These are phyloP conservation scores for Eupithecia subumbrata DNA, from an alignment of 2,888 invertebrate species.

Conservation along the genomic window DNA sequence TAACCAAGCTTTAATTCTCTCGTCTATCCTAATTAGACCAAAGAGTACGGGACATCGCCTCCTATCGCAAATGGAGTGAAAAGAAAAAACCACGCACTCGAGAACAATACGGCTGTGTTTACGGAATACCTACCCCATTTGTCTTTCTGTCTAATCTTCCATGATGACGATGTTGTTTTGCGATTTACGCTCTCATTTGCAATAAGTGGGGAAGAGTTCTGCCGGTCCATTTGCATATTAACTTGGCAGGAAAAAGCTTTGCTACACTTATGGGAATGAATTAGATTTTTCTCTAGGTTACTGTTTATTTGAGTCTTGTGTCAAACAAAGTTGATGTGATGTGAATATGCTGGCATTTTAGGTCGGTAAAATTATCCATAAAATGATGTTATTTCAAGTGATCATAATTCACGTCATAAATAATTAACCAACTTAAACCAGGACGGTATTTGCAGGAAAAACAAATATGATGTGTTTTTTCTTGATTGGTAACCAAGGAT, in stretches of 20 bases:
- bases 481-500: too few species aligned
- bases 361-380: background rate
- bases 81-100: constrained; percentile 60
- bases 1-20: background rate
- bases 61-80: constrained; percentile 67
- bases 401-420: too few species aligned
- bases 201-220: constrained; percentile 35
- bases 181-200: constrained; percentile 39
- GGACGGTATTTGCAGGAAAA: too few species aligned
- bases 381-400: background rate
- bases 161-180: constrained; percentile 63
- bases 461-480: too few species aligned
- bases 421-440: too few species aligned
- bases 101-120: constrained; percentile 66
- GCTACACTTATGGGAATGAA: constrained; percentile 3
- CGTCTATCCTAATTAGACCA: constrained; percentile 64
- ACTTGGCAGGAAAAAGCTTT: constrained; percentile 25
- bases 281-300: background rate
- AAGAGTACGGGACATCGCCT: constrained; percentile 53
- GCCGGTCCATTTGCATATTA: constrained; percentile 38
- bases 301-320: background rate
- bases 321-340: background rate
- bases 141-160: constrained; percentile 77
- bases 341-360: background rate
- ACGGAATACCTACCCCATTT: constrained; percentile 46